These are phyloP conservation scores for Crotalus helleri DNA, from an alignment of 2,113 vertebrate genomes.

Conservation along the genomic window DNA sequence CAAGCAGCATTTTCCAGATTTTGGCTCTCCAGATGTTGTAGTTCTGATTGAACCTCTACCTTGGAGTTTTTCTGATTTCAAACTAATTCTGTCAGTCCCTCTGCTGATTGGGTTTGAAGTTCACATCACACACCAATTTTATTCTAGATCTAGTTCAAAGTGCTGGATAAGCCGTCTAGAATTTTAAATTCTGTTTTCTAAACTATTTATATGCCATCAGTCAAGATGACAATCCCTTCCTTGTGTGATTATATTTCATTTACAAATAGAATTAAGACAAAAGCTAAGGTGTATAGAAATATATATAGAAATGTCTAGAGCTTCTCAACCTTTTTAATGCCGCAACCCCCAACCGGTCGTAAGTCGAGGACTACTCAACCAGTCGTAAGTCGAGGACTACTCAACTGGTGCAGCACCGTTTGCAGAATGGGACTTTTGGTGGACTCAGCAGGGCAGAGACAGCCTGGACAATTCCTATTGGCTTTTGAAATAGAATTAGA, in stretches of 20 bases:
- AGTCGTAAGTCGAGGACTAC: no score
- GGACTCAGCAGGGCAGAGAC: no score
- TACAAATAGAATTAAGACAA: neutral
- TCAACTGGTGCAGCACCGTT: no score
- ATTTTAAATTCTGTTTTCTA: neutral
- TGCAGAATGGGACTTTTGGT: no score
- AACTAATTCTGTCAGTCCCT: neutral
- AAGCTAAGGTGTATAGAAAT: neutral
- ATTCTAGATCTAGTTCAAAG: neutral
- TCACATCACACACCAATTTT: neutral
- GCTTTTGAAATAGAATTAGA: no score
- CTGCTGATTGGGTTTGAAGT: neutral
- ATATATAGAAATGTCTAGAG: neutral
- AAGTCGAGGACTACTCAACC: no score
- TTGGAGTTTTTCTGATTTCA: neutral
- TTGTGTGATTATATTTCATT: neutral
- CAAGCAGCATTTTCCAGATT: neutral
- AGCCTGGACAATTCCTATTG: no score
- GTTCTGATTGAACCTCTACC: neutral
- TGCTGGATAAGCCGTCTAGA: neutral
- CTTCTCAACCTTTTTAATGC: no score
- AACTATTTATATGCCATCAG: neutral
- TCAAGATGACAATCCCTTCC: neutral
- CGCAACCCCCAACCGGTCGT: no score
- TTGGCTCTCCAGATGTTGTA: neutral